A percentile compares a stretch with the other conserved stretches of the same genome.
Evolutionary conservation across 1,140 invertebrate genomes (phyloP).

Genomic region (Achatina immaculata): DNA sequence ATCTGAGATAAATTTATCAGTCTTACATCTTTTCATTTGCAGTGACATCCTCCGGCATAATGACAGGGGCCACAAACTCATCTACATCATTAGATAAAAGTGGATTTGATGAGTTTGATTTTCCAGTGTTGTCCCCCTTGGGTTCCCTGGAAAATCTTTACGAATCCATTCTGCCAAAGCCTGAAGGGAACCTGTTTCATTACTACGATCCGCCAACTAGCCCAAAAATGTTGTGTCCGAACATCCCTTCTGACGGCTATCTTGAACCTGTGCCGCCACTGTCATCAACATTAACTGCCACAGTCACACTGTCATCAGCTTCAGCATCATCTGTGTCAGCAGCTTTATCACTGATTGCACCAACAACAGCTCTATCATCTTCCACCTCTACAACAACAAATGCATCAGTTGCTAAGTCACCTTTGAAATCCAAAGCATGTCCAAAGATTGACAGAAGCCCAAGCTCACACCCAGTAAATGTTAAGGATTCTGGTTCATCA

Average conservation of each 20-base stretch:
- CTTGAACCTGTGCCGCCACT: conserved; percentile 39
- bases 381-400: background rate
- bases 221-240: conserved; percentile 39
- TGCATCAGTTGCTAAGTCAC: background rate
- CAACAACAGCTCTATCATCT: background rate
- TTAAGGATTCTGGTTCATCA: conserved; percentile 3
- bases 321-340: conserved; percentile 2
- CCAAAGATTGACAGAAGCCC: background rate
- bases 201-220: conserved; percentile 51
- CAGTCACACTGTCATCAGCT: background rate
- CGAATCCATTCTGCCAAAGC: conserved; percentile 62
- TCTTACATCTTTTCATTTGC: background rate
- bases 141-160: conserved; percentile 65
- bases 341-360: background rate
- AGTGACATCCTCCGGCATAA: background rate
- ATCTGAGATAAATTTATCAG: too few relatives aligned
- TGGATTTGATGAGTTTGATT: conserved; percentile 53
- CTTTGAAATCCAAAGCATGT: background rate
- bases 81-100: conserved; percentile 47
- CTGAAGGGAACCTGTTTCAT: conserved; percentile 37
- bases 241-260: conserved; percentile 57
- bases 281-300: background rate
- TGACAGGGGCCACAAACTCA: background rate
- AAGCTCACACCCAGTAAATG: background rate
- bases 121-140: conserved; percentile 59